These are phyloP conservation scores for Galago senegalensis DNA, from an alignment of 2,797 vertebrate genomes.

Conservation along the genomic window DNA sequence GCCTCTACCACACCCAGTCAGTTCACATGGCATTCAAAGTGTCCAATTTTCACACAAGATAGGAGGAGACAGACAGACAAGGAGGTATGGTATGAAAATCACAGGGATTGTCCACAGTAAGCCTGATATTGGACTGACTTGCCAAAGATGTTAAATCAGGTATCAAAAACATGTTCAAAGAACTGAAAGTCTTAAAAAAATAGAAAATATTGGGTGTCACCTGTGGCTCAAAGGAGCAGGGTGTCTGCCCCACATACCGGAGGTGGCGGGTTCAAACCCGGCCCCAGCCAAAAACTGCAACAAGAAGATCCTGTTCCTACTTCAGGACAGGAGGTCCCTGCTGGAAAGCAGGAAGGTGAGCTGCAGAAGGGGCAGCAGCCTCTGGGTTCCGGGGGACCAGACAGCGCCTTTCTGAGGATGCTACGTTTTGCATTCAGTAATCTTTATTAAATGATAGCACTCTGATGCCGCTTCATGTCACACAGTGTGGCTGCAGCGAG, in stretches of 20 bases:
- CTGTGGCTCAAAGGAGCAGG: no score
- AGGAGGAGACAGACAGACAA: neutral
- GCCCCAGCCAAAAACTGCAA: no score
- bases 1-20: no score
- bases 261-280: no score
- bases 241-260: no score
- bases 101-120: neutral
- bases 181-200: neutral
- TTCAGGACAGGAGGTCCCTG: accelerated
- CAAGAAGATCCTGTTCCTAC: neutral
- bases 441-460: conserved; percentile 75
- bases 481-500: neutral
- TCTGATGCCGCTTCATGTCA: conserved; percentile 66
- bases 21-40: neutral
- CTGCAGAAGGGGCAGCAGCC: neutral
- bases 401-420: conserved; percentile 49
- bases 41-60: neutral
- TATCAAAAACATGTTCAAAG: neutral
- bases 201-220: no score
- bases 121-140: neutral
- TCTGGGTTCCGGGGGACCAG: conserved; percentile 7
- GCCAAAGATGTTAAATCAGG: neutral
- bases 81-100: neutral
- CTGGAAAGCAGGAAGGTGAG: neutral
- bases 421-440: conserved; percentile 35